Percentiles rank a stretch among this genome's conserved stretches.
phyloP scores from a whole-genome alignment of 2,888 invertebrate genomes.

The Sphaeridia pumilis region DNA sequence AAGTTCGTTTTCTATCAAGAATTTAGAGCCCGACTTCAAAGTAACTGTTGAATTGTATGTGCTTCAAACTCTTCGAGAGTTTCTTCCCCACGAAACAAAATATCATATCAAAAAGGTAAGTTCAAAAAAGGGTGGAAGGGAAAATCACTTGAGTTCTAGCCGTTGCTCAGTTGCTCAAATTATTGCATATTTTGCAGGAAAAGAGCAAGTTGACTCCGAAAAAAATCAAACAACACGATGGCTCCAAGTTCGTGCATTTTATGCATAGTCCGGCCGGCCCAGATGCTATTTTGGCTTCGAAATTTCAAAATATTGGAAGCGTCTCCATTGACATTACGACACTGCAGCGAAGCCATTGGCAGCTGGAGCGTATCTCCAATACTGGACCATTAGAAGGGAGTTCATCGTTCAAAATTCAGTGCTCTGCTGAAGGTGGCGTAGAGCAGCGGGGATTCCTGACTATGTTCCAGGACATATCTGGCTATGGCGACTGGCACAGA shows the following conservation, averaged over 20 bases:
- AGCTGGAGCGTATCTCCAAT: constrained; percentile 53
- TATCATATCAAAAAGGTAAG: constrained; percentile 68
- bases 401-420: constrained; percentile 64
- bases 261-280: constrained; percentile 79
- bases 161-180: background rate
- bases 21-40: constrained; percentile 77
- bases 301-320: constrained; percentile 73
- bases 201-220: constrained; percentile 49
- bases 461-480: constrained; percentile 90
- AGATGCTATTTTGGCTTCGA: constrained; percentile 66
- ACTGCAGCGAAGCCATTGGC: constrained; percentile 66
- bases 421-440: constrained; percentile 56
- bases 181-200: constrained; percentile 3
- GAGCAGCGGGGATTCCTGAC: constrained; percentile 82
- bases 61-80: constrained; percentile 68
- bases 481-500: constrained; percentile 93
- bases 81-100: constrained; percentile 73
- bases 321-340: constrained; percentile 73
- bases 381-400: constrained; percentile 68
- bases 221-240: constrained; percentile 50
- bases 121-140: too few species aligned
- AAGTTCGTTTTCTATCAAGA: constrained; percentile 50
- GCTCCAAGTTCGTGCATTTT: constrained; percentile 52
- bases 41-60: constrained; percentile 75
- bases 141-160: too few species aligned